Base-by-base conservation (phyloP, 2,113 vertebrate species). In the Archilochus colubris region DNA sequence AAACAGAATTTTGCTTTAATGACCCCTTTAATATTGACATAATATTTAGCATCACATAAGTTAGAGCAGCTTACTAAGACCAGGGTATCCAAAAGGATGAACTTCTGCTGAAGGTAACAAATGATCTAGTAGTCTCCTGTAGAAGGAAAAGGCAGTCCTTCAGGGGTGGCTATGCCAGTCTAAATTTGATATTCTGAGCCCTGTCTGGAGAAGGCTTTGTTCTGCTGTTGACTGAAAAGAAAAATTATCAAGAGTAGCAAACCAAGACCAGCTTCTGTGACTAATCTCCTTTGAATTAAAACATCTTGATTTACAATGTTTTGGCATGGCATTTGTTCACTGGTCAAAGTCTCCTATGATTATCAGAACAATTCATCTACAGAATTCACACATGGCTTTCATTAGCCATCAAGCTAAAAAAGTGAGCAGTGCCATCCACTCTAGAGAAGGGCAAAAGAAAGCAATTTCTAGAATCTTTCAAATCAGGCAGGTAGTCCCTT, bases 231-330 rank as follows among this genome's bases (percentile, higher is more conserved):
- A 40, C 17, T 67, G 22, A 62, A 59, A 90, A 77, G 64, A 88
- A 93, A 93, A 63, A 1, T 4, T 40, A 30, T 13, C 1, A 2
- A 80, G 31, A 84, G 28, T n/a, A 92, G 44, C 33, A 92, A 96
- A 94, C 30, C 51, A 88, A 64, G 92, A 81, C 5, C 62, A 77
- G n/a, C 6, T 31, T 61, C 76, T 91, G 64, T 93, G 68, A 82
- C 88, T 91, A 86, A 86, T 83, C 57, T 74, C 20, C 61, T 83
- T 77, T 63, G 68, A 91, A 38, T 72, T 88, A 78, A 86, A 88
- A 53, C 14, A 38, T 57, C 74, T 48, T 40, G 63, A 83, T 88
- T 86, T n/a, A 84, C 84, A 93, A 86, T 12, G n/a, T 43, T 31
- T 15, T 57, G 33, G 14, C 70, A 33, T n/a, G 66, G 9, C 38